A percentile compares a stretch with the other conserved stretches of the same genome.
phyloP scores from a whole-genome alignment of 1,140 invertebrate species.

The Eciton burchellii region DNA sequence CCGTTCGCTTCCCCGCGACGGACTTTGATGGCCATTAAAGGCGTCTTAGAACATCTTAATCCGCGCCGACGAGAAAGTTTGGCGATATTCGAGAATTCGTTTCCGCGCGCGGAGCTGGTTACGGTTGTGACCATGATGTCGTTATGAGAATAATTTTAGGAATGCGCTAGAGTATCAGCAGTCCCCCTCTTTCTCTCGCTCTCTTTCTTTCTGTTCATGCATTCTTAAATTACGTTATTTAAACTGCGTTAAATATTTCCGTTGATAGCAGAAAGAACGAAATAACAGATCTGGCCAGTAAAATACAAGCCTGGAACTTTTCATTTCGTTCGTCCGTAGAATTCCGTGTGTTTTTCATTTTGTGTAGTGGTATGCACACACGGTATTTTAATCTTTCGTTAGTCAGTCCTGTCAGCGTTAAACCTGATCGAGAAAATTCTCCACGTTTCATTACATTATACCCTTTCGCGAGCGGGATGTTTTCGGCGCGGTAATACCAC shows the following conservation, averaged over 20 bases:
- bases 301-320: background rate
- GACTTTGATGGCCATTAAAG: slow-evolving; percentile 56
- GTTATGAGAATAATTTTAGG: slow-evolving; percentile 16
- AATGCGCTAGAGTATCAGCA: slow-evolving; percentile 2
- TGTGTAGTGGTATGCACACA: background rate
- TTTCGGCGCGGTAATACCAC: background rate
- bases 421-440: background rate
- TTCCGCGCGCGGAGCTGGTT: slow-evolving; percentile 34
- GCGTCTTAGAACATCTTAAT: slow-evolving; percentile 46
- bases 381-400: background rate
- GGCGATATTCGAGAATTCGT: slow-evolving; percentile 47
- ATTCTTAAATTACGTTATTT: no score
- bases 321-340: background rate
- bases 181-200: no score
- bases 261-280: background rate
- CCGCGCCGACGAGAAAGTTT: slow-evolving; percentile 45
- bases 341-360: background rate
- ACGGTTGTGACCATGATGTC: slow-evolving; percentile 27
- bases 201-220: no score
- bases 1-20: slow-evolving; percentile 34
- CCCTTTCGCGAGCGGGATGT: background rate
- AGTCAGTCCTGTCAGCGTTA: slow-evolving; percentile 1
- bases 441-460: background rate
- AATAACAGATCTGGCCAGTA: background rate
- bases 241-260: slow-evolving; percentile 5